These are phyloP conservation scores for Tenthredo scrophulariae DNA, from an alignment of 2,888 invertebrate genomes.

Conservation along the genomic window DNA sequence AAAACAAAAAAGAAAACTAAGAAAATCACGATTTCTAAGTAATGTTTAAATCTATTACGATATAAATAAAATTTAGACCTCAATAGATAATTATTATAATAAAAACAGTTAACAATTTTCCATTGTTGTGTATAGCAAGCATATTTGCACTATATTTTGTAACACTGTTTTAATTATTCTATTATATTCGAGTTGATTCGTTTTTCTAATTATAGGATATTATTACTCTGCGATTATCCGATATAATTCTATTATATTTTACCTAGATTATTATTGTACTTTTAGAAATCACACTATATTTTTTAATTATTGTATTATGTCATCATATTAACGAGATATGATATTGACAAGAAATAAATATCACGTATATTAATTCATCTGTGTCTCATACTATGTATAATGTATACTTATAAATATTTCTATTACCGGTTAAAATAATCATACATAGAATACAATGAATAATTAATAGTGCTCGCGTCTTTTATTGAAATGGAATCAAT, in stretches of 20 bases:
- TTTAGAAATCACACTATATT: conserved; percentile 75
- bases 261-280: conserved; percentile 72
- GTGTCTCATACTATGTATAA: not conserved
- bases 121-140: conserved; percentile 73
- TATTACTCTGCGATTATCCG: conserved; percentile 39
- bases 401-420: not conserved
- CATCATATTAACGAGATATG: conserved; percentile 71
- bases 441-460: not conserved
- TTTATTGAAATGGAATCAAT: not conserved
- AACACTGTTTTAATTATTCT: conserved; percentile 71
- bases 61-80: conserved; percentile 24
- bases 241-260: conserved; percentile 64
- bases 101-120: conserved; percentile 54
- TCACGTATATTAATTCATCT: conserved; percentile 59
- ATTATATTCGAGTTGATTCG: conserved; percentile 60
- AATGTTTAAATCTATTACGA: conserved; percentile 32
- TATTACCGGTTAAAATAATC: not conserved
- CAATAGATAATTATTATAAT: conserved; percentile 29
- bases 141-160: conserved; percentile 75
- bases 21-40: conserved; percentile 11
- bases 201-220: conserved; percentile 41
- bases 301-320: conserved; percentile 76
- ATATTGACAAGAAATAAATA: conserved; percentile 74
- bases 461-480: not conserved
- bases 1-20: not conserved